Conservation (phyloP, 2,797 vertebrate species). For the Sciaenops ocellatus region DNA sequence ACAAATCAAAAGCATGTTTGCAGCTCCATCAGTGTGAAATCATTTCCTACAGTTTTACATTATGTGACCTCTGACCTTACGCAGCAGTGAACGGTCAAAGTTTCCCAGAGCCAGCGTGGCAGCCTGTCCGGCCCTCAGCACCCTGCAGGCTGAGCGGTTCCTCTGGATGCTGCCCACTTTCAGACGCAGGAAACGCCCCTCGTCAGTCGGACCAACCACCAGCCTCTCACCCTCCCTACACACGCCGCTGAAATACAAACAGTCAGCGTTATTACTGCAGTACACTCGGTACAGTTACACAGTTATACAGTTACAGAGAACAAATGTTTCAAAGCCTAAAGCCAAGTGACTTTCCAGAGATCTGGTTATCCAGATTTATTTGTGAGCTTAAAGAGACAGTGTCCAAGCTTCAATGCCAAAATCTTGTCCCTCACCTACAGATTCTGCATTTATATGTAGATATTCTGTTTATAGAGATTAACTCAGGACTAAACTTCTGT, state of each 20-base stretch:
- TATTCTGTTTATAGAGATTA: no score
- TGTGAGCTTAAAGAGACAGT: no score
- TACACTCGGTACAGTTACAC: not conserved
- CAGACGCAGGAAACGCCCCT: constrained; percentile 92
- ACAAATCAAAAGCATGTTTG: no score
- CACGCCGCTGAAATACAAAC: constrained; percentile 88
- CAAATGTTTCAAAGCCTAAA: no score
- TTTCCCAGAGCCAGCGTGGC: constrained; percentile 93
- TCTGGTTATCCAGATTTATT: no score
- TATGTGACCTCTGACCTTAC: constrained; percentile 88
- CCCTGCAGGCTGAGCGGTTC: constrained; percentile 95
- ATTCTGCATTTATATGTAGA: no score
- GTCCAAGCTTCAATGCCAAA: no score
- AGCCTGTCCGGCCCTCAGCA: constrained; percentile 95
- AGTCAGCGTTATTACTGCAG: not conserved
- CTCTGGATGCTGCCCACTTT: constrained; percentile 97
- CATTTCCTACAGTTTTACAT: not conserved
- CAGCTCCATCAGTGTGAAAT: no score
- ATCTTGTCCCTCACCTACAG: no score
- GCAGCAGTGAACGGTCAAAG: constrained; percentile 94
- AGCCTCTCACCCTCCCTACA: constrained; percentile 95
- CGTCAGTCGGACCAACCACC: constrained; percentile 95
- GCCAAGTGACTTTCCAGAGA: no score
- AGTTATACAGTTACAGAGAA: no score
- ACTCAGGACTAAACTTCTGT: no score